Evolutionary conservation across 2,888 invertebrate genomes (phyloP).

Genomic region (Fissipunctia ypsillon): DNA sequence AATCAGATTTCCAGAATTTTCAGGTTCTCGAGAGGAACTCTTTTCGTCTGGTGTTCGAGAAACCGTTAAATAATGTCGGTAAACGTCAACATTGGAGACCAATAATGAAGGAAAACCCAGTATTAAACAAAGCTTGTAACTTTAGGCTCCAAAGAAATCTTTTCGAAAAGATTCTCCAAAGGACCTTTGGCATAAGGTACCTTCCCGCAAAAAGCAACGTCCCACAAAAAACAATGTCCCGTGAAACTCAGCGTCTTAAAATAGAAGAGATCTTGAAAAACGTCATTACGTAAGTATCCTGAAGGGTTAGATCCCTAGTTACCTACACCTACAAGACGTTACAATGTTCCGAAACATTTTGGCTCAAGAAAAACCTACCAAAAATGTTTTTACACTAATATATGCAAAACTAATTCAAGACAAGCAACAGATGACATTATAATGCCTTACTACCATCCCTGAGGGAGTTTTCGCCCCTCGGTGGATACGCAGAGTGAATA

Average conservation of each 20-base stretch:
- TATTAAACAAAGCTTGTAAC: constrained; percentile 26
- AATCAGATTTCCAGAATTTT: constrained; percentile 34
- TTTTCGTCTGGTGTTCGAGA: constrained; percentile 2
- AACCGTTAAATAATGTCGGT: constrained; percentile 6
- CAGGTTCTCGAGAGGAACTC: neutral
- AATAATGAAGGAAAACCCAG: constrained; percentile 33
- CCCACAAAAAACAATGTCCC: constrained; percentile 46
- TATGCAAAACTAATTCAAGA: constrained; percentile 48
- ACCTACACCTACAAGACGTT: constrained; percentile 4
- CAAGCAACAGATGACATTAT: constrained; percentile 62
- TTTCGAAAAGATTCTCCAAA: constrained; percentile 32
- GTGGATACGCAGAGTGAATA: constrained; percentile 61
- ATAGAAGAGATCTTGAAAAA: constrained; percentile 32
- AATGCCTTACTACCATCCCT: constrained; percentile 42
- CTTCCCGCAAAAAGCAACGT: constrained; percentile 34
- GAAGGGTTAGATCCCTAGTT: constrained; percentile 11
- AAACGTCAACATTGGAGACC: constrained; percentile 24
- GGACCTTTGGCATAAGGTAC: constrained; percentile 18
- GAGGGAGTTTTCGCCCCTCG: constrained; percentile 52
- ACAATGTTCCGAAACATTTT: neutral
- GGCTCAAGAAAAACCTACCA: neutral
- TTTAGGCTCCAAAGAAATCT: constrained; percentile 28
- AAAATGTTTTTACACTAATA: constrained; percentile 16
- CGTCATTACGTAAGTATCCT: constrained; percentile 30
- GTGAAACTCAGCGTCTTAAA: constrained; percentile 47